Base-by-base conservation (phyloP, 2,888 invertebrate genomes). In the Iselma pallidipennis region DNA sequence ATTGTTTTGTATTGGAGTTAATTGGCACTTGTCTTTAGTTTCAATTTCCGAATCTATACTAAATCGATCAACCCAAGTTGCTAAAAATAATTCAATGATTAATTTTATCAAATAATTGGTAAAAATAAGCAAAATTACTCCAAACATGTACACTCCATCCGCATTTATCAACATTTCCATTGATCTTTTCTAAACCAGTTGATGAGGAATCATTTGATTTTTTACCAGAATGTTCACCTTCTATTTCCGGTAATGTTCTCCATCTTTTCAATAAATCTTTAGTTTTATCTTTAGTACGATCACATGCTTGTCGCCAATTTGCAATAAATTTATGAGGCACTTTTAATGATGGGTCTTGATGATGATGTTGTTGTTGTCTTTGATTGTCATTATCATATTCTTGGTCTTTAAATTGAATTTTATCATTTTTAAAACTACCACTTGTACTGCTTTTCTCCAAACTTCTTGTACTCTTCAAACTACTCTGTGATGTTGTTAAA, bases 111-210 rank as follows among this genome's bases (percentile, higher is more conserved):
- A 23, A 50, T 55, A 25, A 48, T 21, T 51, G 31, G 25, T 14
- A 4, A 9, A 59, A 59, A 29, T 33, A 37, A 45, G n/a, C n/a
- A 29, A 45, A 45, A 87, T 87, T 81, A 90, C 90, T 89, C 90
- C 90, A 91, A 66, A 90, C 88, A 77, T 90, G 90, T 23, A 90
- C 90, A 74, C 89, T 90, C 90, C 90, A 91, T n/a, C 89, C 88
- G 51, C 85, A 85, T 25, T 84, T 83, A 52, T 85, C 84, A 28
- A 82, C 83, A 7, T 83, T 84, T 29, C 67, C 71, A 48, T 78
- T 77, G 31, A 71, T 71, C 60, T 79, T 79, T 4, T 74, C 76
- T 9, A 82, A 81, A 14, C 77, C 75, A 7, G 77, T 81, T 10
- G 26, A n/a, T n/a, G n/a, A n/a, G n/a, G n/a, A 19, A 37, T 62